These are phyloP conservation scores for Phthorimaea operculella DNA, from an alignment of 1,140 invertebrate genomes.

Conservation along the genomic window DNA sequence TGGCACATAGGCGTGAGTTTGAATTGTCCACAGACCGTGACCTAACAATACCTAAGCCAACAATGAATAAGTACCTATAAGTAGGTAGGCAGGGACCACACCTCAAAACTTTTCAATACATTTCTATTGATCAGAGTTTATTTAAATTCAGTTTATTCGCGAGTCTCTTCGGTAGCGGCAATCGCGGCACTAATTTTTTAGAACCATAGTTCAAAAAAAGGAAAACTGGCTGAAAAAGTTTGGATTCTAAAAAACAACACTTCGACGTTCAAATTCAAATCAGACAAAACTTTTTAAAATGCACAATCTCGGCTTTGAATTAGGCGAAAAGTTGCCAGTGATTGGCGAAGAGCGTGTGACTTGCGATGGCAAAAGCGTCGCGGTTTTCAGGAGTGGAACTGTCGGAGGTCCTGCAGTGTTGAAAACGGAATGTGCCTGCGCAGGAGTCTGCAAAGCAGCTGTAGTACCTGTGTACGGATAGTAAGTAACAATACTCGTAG, in stretches of 20 bases:
- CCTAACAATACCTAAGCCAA: background rate
- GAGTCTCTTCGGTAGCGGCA: background rate
- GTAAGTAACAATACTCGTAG: background rate
- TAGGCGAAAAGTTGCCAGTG: constrained; percentile 21
- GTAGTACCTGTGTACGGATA: background rate
- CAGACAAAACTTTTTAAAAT: constrained; percentile 11
- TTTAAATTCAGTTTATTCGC: background rate
- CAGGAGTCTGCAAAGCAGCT: background rate
- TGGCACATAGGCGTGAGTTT: too few relatives aligned
- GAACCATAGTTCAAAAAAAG: too few relatives aligned
- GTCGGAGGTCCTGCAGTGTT: too few relatives aligned
- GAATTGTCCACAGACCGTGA: background rate
- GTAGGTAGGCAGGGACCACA: too few relatives aligned
- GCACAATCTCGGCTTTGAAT: constrained; percentile 32
- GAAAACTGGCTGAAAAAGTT: background rate
- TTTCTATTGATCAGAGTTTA: too few relatives aligned
- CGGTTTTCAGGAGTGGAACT: constrained; percentile 15
- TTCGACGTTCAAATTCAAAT: background rate
- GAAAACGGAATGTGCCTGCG: too few relatives aligned
- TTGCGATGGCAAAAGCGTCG: constrained; percentile 11
- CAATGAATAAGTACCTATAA: too few relatives aligned
- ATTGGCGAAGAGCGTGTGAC: constrained; percentile 6
- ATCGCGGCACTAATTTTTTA: too few relatives aligned
- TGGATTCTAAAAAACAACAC: background rate
- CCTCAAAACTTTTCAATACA: background rate